phyloP scores from a whole-genome alignment of 2,797 vertebrate genomes.

The Perodicticus potto region DNA sequence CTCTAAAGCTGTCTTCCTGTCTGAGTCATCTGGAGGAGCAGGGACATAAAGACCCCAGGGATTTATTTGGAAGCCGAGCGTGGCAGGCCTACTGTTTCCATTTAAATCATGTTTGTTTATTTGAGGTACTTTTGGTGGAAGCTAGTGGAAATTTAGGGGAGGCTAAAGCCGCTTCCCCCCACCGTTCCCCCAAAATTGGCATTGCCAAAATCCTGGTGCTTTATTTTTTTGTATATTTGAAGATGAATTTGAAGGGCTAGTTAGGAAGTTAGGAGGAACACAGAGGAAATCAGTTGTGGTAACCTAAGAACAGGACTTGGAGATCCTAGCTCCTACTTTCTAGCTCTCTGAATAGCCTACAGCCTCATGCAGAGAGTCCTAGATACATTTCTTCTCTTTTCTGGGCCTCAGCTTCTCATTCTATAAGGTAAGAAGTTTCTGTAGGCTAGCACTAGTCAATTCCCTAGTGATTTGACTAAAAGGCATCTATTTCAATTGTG shows the following conservation, averaged over 20 bases:
- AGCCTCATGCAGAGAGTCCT: neutral
- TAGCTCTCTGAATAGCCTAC: neutral
- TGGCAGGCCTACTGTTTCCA: neutral
- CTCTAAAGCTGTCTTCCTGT: neutral
- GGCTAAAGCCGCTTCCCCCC: neutral
- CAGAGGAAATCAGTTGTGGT: neutral
- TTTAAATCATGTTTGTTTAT: neutral
- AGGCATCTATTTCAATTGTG: neutral
- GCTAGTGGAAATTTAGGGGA: neutral
- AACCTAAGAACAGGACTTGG: neutral
- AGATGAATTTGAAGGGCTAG: neutral
- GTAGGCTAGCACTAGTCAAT: neutral
- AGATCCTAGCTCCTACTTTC: neutral
- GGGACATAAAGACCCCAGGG: neutral
- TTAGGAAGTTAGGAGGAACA: neutral
- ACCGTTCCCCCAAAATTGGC: fast-evolving
- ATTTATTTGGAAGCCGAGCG: neutral
- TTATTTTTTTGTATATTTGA: constrained; percentile 27
- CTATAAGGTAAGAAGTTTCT: neutral
- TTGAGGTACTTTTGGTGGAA: neutral
- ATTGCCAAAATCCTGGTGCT: no score
- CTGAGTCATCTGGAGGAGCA: neutral
- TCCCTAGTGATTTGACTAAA: neutral
- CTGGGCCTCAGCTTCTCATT: neutral
- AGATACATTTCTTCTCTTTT: neutral